Evolutionary conservation across 2,888 invertebrate species (phyloP), one percentile per base, ranked within the genome.

Genomic region (Gastrophysa polygoni): DNA sequence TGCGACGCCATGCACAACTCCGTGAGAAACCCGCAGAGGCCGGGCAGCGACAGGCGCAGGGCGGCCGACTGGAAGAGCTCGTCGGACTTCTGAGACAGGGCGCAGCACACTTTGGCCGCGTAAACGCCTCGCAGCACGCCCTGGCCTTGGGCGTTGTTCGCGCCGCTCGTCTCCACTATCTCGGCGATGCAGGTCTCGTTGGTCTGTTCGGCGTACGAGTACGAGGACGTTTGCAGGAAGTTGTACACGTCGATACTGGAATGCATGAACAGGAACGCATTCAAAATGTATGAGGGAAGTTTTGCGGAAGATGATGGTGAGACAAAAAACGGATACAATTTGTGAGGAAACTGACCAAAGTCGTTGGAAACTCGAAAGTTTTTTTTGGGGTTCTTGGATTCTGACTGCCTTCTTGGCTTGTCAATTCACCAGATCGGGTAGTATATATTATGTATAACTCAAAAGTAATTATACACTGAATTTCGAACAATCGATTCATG

Each of bases 51-150:
- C 49, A 97, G 84, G 66, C 95, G 91, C 57, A 93, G 87, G 0
- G 96, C 94, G 1, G 96, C 92, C 66, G 94, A 91, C 57, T 94
- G 92, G 81, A 96, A 97, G 57, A 98, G 81, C 71, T 95, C 90
- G 77, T 97, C 97, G 0, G 95, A 93, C 75, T 93, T 92, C 63
- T 95, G 92, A 0, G 95, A 92, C 8, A 98, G 82, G 0, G 93
- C 92, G 80, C 96, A 96, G 59, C 96, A 88, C 0, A 96, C 93
- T 75, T 94, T 91, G 0, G 94, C 93, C 0, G 95, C 92, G 58
- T 93, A 91, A 4, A 91, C 87, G 3, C 54, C 91, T 0, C 88
- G 86, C 57, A 93, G 84, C 10, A 91, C 85, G 1, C 85, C 88
- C 63, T 80, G 80, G 18, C 79, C 78, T 65, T 80, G 81, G 2